Percentiles rank a stretch among this genome's conserved stretches.
Conservation (phyloP, 1,140 invertebrate genomes). For the Drosophila pseudoananassae region DNA sequence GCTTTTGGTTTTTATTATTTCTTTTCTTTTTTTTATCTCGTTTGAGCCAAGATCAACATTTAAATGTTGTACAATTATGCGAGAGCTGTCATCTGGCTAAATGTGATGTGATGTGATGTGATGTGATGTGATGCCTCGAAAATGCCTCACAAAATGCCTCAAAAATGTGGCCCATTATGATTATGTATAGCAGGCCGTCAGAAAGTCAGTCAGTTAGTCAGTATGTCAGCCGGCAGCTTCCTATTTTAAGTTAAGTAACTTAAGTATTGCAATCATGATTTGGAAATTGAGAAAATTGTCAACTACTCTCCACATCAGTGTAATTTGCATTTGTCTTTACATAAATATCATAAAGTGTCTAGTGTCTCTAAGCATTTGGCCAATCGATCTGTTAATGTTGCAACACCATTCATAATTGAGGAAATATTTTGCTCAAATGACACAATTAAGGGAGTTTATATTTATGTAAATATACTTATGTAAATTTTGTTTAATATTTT, state of each 20-base stretch:
- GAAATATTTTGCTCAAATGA: conserved; percentile 15
- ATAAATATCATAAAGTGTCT: neutral
- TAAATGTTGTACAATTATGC: conserved; percentile 70
- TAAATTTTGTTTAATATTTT: too few species aligned
- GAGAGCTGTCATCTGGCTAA: conserved; percentile 15
- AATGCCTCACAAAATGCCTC: conserved; percentile 3
- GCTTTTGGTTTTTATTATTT: conserved; percentile 7
- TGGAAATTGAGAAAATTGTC: conserved; percentile 45
- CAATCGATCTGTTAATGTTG: conserved; percentile 19
- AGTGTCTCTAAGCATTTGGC: neutral
- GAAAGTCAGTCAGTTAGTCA: neutral
- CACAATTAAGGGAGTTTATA: neutral
- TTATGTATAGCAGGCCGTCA: conserved; percentile 33
- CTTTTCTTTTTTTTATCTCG: conserved; percentile 34
- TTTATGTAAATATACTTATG: too few species aligned
- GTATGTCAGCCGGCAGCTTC: conserved; percentile 3
- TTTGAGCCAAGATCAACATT: conserved; percentile 65
- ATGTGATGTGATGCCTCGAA: conserved; percentile 15
- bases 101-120: conserved; percentile 31
- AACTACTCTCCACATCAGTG: conserved; percentile 1
- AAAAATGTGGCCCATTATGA: conserved; percentile 40
- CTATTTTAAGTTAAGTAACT: conserved; percentile 40
- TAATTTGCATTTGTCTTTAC: neutral
- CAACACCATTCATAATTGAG: conserved; percentile 26
- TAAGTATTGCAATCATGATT: conserved; percentile 34